A percentile compares a stretch with the other conserved stretches of the same genome.
Conservation (phyloP, 2,888 invertebrate species). For the Zootermopsis nevadensis region DNA sequence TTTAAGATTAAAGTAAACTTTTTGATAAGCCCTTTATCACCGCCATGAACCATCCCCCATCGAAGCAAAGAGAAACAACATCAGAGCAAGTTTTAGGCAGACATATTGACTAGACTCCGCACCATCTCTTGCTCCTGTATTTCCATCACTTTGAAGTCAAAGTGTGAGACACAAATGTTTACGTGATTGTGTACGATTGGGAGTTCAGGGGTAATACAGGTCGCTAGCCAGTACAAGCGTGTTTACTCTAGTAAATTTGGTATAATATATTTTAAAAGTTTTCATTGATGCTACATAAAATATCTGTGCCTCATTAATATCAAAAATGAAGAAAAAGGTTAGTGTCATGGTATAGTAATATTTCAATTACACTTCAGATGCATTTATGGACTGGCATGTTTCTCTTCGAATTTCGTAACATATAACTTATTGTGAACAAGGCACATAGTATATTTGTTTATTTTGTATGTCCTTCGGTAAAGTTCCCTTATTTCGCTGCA, state of each 20-base stretch:
- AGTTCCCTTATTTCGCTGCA: too few relatives aligned
- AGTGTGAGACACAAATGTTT: too few relatives aligned
- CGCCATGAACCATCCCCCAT: constrained; percentile 49
- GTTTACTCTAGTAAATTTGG: background rate
- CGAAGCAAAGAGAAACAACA: constrained; percentile 10
- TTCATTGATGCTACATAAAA: background rate
- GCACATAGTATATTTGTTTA: too few relatives aligned
- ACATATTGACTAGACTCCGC: background rate
- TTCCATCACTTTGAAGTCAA: background rate
- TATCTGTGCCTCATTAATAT: background rate
- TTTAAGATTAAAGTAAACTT: constrained; percentile 43
- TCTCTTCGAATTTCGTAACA: too few relatives aligned
- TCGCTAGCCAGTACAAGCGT: background rate
- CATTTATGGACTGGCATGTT: too few relatives aligned
- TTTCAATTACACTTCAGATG: too few relatives aligned
- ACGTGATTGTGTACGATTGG: too few relatives aligned
- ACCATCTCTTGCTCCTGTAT: background rate
- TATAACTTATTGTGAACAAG: too few relatives aligned
- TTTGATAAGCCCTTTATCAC: constrained; percentile 44
- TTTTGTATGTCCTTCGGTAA: too few relatives aligned
- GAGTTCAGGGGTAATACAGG: background rate
- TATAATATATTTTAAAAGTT: background rate
- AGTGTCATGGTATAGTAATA: background rate
- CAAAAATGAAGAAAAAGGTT: background rate
- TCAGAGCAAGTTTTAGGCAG: background rate